phyloP scores from a whole-genome alignment of 2,113 vertebrate genomes.

The Pollimyrus isidori region DNA sequence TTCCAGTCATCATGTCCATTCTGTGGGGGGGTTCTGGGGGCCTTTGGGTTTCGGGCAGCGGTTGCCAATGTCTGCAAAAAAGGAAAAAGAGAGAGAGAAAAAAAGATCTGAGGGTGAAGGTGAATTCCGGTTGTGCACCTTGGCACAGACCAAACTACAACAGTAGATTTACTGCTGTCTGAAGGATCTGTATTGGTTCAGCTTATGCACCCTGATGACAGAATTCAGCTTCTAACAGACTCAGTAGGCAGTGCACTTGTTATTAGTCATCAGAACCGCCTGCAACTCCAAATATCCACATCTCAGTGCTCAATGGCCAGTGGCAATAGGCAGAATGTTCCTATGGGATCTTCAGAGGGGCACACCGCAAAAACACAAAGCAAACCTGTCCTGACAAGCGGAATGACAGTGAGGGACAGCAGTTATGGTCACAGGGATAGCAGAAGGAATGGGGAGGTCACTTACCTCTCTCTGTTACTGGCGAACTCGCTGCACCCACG shows the following conservation, averaged over 20 bases:
- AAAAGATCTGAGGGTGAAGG: neutral
- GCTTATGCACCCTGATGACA: neutral
- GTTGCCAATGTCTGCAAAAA: constrained; percentile 76
- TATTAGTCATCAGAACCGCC: neutral
- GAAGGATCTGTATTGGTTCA: neutral
- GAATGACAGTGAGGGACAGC: neutral
- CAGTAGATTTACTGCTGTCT: neutral
- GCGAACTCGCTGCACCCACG: neutral
- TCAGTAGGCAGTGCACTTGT: neutral
- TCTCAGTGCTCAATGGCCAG: neutral
- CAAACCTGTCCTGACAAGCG: neutral
- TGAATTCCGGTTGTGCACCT: neutral
- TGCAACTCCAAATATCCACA: neutral
- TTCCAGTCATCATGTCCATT: constrained; percentile 81
- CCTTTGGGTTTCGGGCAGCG: constrained; percentile 82
- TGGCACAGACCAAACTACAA: neutral
- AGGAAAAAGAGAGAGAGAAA: neutral
- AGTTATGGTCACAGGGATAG: neutral
- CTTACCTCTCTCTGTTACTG: neutral
- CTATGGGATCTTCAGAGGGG: neutral
- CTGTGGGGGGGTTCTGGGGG: constrained; percentile 75
- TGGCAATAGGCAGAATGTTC: neutral
- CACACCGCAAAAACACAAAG: neutral
- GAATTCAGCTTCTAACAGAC: neutral
- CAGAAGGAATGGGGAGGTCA: neutral